Evolutionary conservation across 2,888 invertebrate genomes (phyloP), one percentile per base, ranked within the genome.

Genomic region (Platerodrilus igneus): DNA sequence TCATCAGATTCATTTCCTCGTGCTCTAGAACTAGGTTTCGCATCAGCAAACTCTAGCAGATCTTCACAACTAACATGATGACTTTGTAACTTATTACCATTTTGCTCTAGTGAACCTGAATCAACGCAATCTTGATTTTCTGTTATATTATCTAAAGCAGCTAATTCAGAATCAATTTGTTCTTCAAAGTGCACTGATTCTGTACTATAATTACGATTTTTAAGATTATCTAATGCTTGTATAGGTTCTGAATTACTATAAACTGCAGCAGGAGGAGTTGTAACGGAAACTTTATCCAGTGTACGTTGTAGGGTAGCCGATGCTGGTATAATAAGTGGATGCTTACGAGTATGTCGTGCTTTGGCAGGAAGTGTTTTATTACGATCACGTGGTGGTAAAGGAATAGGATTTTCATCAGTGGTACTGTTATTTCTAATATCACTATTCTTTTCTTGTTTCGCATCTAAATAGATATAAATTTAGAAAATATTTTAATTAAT

Each of bases 1-100:
- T 93, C 92, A 61, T 94, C 93, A 0, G 89, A 88, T 63, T 91
- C 91, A 8, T 85, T 79, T 8, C 90, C 89, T 3, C 86, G 78
- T 29, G 88, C 86, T 25, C 83, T 77, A 0, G 89, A 87, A 52
- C 83, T 84, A 0, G 89, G 89, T 47, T 85, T 86, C 52, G 83
- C 81, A 62, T 86, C 83, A 0, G 89, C 86, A 60, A 93, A 93
- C 63, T 92, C 91, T 36, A 92, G 67, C 38, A 93, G 70, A 69
- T 93, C 92, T 64, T 93, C 93, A 55, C 91, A 92, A 29, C 90
- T 91, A 1, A 92, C 92, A 53, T 89, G 86, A 59, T 91, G 90
- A 28, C 81, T 75, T 60, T 56, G 46, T 8, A 51, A 35, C 28
- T 47, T 48, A 25, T 22, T 42, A 9, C 30, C 31, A 9, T 13